Percentiles rank a stretch among this genome's conserved stretches.
These are phyloP conservation scores for Blomia tropicalis DNA, from an alignment of 2,888 invertebrate species.

Conservation along the genomic window DNA sequence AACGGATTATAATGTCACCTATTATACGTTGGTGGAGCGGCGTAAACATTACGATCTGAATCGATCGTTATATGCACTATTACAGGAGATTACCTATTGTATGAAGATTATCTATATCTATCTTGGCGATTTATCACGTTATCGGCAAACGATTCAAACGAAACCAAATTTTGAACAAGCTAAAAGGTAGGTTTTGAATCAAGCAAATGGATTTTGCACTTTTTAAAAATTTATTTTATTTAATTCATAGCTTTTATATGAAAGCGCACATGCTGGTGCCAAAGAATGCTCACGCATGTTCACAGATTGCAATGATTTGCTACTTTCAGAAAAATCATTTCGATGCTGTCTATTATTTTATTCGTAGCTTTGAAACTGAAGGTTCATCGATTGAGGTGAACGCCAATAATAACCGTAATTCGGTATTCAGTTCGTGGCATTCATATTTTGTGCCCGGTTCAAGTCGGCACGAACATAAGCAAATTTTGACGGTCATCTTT, in stretches of 20 bases:
- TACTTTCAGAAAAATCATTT: slow-evolving; percentile 65
- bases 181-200: slow-evolving; percentile 42
- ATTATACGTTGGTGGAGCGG: slow-evolving; percentile 36
- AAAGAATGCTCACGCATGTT: slow-evolving; percentile 83
- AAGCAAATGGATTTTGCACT: too few species aligned
- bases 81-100: slow-evolving; percentile 46
- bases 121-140: slow-evolving; percentile 79
- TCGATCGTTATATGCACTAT: slow-evolving; percentile 21
- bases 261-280: slow-evolving; percentile 85
- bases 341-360: slow-evolving; percentile 91
- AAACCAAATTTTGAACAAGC: slow-evolving; percentile 54
- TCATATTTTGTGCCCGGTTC: neutral
- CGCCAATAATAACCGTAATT: neutral
- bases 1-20: slow-evolving; percentile 54
- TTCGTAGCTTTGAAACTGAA: slow-evolving; percentile 60
- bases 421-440: neutral
- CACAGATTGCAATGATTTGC: slow-evolving; percentile 79
- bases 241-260: slow-evolving; percentile 57
- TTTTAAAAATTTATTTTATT: slow-evolving; percentile 23
- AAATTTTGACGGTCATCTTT: slow-evolving; percentile 67
- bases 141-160: slow-evolving; percentile 53
- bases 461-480: slow-evolving; percentile 40
- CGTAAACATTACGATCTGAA: slow-evolving; percentile 31
- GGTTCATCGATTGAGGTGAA: neutral
- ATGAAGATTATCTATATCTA: slow-evolving; percentile 73